phyloP scores from a whole-genome alignment of 1,140 invertebrate species.

The Heliothis subflexa region DNA sequence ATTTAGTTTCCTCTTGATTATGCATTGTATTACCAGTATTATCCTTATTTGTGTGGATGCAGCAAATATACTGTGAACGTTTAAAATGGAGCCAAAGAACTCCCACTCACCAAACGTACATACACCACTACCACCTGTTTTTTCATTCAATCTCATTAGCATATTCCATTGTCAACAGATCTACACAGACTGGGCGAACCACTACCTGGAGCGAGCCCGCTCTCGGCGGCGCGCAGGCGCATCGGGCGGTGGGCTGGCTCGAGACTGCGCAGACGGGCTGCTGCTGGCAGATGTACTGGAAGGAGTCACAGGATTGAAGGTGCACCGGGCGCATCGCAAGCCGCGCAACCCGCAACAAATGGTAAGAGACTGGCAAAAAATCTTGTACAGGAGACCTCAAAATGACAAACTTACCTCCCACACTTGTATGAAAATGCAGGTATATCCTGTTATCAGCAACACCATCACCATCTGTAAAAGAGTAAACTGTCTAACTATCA shows the following conservation, averaged over 20 bases:
- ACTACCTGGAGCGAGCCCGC: constrained; percentile 96
- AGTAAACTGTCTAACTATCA: too few species aligned
- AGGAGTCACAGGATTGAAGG: constrained; percentile 96
- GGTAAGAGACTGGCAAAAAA: constrained; percentile 89
- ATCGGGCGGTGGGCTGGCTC: constrained; percentile 91
- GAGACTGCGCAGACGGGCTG: constrained; percentile 96
- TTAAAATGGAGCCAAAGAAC: too few species aligned
- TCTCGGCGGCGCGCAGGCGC: constrained; percentile 94
- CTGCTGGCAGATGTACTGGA: constrained; percentile 97
- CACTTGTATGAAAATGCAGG: too few species aligned
- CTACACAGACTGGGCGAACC: constrained; percentile 99
- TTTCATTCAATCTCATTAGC: too few species aligned
- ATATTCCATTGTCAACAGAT: constrained; percentile 88
- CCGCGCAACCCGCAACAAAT: constrained; percentile 96
- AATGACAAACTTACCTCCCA: too few species aligned
- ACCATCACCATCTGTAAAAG: too few species aligned
- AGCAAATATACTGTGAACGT: too few species aligned
- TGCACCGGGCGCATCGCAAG: constrained; percentile 94
- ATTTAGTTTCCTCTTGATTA: neutral
- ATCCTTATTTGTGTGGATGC: too few species aligned
- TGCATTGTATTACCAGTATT: neutral
- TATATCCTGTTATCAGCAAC: too few species aligned
- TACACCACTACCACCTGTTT: too few species aligned
- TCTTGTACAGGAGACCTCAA: too few species aligned
- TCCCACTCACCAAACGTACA: too few species aligned